These are phyloP conservation scores for Mus minutoides DNA, from an alignment of 2,797 vertebrate species.

Conservation along the genomic window DNA sequence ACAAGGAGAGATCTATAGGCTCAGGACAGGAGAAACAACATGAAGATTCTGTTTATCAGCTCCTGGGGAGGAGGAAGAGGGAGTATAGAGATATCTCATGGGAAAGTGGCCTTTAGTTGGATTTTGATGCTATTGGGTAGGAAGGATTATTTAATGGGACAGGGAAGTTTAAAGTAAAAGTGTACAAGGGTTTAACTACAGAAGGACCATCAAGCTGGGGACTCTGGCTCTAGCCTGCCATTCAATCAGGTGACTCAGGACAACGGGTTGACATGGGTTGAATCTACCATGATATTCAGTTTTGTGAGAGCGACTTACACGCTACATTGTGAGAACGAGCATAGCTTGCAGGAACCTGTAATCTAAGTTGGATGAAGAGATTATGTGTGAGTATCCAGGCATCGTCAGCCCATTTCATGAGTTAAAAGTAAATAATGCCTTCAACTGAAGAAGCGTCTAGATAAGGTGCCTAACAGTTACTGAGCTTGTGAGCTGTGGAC, in stretches of 20 bases:
- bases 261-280: not conserved
- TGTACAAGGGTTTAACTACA: not conserved
- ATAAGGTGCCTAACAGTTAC: not conserved
- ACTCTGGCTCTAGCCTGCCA: not conserved
- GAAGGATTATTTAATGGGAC: not conserved
- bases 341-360: not conserved
- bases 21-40: not conserved
- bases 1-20: not conserved
- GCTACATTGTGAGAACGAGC: not conserved
- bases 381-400: not conserved
- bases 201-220: not conserved
- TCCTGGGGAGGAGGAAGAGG: rapidly evolving
- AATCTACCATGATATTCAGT: not conserved
- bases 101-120: not conserved
- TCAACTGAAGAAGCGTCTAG: not conserved
- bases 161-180: not conserved
- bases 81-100: not conserved
- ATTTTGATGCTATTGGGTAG: not conserved
- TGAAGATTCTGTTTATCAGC: not conserved
- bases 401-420: not conserved
- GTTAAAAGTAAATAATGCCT: not conserved
- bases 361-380: not conserved
- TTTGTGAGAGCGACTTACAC: not conserved
- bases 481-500: not conserved
- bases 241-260: not conserved